Percentiles rank a stretch among this genome's conserved stretches.
These are phyloP conservation scores for Cyclina sinensis DNA, from an alignment of 1,140 invertebrate genomes.

Conservation along the genomic window DNA sequence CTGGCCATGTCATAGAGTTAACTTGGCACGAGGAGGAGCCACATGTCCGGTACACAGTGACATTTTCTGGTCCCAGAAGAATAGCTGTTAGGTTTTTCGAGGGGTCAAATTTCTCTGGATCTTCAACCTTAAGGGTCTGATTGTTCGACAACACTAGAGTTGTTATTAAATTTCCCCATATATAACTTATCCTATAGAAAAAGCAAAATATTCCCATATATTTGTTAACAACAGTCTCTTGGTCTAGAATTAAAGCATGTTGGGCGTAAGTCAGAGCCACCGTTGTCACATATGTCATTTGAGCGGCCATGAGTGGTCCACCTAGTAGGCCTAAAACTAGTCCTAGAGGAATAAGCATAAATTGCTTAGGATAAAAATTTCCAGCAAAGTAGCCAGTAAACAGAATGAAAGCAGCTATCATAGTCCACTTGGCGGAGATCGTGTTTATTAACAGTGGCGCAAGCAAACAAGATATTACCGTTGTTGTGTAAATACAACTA, in stretches of 20 bases:
- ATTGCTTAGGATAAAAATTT: constrained; percentile 83
- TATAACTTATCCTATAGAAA: constrained; percentile 82
- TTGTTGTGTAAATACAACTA: constrained; percentile 83
- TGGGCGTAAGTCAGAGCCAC: constrained; percentile 82
- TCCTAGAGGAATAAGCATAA: constrained; percentile 81
- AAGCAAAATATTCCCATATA: constrained; percentile 85
- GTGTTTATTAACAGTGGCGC: constrained; percentile 84
- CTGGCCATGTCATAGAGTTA: constrained; percentile 46
- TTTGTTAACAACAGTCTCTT: constrained; percentile 82
- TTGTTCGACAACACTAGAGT: constrained; percentile 80
- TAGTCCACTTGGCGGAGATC: constrained; percentile 84
- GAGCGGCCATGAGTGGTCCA: constrained; percentile 84
- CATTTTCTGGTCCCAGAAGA: not conserved
- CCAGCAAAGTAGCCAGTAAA: constrained; percentile 84
- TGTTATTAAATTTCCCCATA: constrained; percentile 85
- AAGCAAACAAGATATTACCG: constrained; percentile 84
- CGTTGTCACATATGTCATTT: constrained; percentile 84
- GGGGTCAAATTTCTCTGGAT: constrained; percentile 33
- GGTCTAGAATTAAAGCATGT: constrained; percentile 75
- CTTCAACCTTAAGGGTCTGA: constrained; percentile 63
- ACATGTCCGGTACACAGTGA: constrained; percentile 30
- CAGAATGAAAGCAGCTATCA: constrained; percentile 80
- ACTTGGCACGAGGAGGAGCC: constrained; percentile 71
- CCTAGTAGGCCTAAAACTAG: constrained; percentile 80
- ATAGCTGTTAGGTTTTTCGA: not conserved